Percentiles rank a stretch among this genome's conserved stretches.
Conservation (phyloP, 2,113 vertebrate species). For the Pteropus alecto region DNA sequence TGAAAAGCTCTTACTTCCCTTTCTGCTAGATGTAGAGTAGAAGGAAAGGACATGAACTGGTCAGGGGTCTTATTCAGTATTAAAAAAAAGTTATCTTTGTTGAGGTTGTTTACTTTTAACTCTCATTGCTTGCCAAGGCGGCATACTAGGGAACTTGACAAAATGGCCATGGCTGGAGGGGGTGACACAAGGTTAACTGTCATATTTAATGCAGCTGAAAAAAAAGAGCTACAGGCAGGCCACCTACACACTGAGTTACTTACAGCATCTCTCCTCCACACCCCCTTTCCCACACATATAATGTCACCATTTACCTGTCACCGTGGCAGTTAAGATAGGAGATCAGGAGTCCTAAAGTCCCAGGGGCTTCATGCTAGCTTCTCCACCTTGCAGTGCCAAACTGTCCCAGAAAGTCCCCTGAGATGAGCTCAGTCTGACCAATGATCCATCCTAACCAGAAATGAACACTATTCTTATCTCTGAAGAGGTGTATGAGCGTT, state of each 20-base stretch:
- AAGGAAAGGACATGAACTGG: not conserved
- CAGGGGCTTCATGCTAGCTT: not conserved
- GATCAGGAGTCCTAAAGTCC: not conserved
- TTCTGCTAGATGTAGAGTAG: not conserved
- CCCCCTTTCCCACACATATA: fast-evolving
- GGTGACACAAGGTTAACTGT: not conserved
- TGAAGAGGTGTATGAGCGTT: fast-evolving
- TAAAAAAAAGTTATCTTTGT: not conserved
- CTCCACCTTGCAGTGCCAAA: too few relatives aligned
- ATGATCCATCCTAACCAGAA: fast-evolving
- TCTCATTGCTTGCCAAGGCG: not conserved
- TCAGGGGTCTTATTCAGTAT: not conserved
- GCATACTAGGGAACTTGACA: not conserved
- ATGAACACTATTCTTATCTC: not conserved
- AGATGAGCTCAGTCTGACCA: not conserved
- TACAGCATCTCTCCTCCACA: fast-evolving
- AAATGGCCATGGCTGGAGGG: too few relatives aligned
- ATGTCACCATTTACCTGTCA: not conserved
- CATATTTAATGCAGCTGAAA: not conserved
- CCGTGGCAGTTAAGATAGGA: not conserved
- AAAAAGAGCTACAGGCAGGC: not conserved
- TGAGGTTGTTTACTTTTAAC: not conserved
- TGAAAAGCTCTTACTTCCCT: not conserved
- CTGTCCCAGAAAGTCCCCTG: not conserved
- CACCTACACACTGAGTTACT: not conserved